Percentiles rank a stretch among this genome's conserved stretches.
These are phyloP conservation scores for Xestia rhomboidea DNA, from an alignment of 2,888 invertebrate species.

Conservation along the genomic window DNA sequence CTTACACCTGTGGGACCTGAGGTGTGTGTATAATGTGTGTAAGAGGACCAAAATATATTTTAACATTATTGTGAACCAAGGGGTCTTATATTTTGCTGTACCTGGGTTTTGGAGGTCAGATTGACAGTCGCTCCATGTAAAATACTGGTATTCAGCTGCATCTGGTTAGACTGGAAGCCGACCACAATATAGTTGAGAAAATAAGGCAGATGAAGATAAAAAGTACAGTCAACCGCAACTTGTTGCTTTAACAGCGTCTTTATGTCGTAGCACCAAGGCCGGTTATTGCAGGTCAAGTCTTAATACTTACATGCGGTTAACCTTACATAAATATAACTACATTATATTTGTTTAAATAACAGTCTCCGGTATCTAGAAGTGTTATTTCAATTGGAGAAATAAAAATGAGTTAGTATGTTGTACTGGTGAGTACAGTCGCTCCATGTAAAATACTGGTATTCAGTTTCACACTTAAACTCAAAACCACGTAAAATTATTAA, in stretches of 20 bases:
- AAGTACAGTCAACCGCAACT: neutral
- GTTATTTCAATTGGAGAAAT: constrained; percentile 40
- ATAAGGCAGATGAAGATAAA: too few relatives aligned
- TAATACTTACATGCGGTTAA: neutral
- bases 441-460: too few relatives aligned
- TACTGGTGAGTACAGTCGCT: constrained; percentile 36
- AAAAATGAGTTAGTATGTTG: constrained; percentile 32
- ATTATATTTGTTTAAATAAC: constrained; percentile 53
- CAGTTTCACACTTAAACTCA: too few relatives aligned
- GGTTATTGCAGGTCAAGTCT: neutral
- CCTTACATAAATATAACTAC: constrained; percentile 8
- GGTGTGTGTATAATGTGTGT: constrained; percentile 16
- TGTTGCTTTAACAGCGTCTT: neutral
- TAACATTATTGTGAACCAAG: too few relatives aligned
- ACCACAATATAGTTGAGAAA: too few relatives aligned
- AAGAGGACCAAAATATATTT: neutral
- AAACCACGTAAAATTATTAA: too few relatives aligned
- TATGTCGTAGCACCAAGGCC: neutral
- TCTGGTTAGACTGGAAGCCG: too few relatives aligned
- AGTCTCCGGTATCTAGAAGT: constrained; percentile 10
- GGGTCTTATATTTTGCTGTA: too few relatives aligned
- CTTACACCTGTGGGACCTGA: constrained; percentile 61
- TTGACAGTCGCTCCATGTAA: neutral
- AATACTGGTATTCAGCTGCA: too few relatives aligned
- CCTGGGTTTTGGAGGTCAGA: neutral